These are phyloP conservation scores for Lingula anatina DNA, from an alignment of 2,888 invertebrate genomes.

Conservation along the genomic window DNA sequence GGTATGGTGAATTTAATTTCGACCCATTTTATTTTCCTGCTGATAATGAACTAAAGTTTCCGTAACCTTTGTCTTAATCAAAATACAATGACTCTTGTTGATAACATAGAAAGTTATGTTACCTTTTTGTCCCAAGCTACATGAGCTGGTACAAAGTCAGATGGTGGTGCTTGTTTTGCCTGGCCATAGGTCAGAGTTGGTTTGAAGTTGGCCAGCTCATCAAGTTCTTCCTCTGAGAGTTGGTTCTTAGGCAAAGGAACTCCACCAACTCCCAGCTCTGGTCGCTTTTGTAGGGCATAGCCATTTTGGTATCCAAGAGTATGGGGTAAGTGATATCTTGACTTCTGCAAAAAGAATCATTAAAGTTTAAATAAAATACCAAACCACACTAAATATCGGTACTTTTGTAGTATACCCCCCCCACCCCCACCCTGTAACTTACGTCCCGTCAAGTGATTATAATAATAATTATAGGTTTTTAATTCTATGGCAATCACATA, in stretches of 20 bases:
- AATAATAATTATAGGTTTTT: too few species aligned
- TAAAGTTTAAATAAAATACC: too few species aligned
- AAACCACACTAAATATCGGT: background rate
- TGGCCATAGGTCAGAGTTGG: constrained; percentile 53
- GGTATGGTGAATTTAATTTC: too few species aligned
- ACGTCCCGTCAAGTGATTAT: too few species aligned
- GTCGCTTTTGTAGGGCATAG: constrained; percentile 37
- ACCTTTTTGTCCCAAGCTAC: constrained; percentile 54
- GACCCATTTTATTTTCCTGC: too few species aligned
- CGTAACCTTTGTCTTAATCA: too few species aligned
- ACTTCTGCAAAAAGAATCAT: constrained; percentile 37
- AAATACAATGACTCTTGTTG: too few species aligned
- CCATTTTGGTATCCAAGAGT: constrained; percentile 50
- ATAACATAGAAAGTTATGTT: too few species aligned
- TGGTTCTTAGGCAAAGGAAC: constrained; percentile 42
- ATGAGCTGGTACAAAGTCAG: constrained; percentile 52
- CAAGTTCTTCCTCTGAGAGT: constrained; percentile 47
- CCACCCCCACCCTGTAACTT: too few species aligned
- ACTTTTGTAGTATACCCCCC: too few species aligned
- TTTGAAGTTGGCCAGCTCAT: constrained; percentile 49
- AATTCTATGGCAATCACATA: too few species aligned
- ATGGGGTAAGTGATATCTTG: constrained; percentile 48
- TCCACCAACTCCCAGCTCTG: constrained; percentile 47
- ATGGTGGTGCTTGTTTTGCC: constrained; percentile 50
- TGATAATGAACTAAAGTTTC: too few species aligned